Evolutionary conservation across 1,140 invertebrate species (phyloP).

Genomic region (Sycophila sp.): DNA sequence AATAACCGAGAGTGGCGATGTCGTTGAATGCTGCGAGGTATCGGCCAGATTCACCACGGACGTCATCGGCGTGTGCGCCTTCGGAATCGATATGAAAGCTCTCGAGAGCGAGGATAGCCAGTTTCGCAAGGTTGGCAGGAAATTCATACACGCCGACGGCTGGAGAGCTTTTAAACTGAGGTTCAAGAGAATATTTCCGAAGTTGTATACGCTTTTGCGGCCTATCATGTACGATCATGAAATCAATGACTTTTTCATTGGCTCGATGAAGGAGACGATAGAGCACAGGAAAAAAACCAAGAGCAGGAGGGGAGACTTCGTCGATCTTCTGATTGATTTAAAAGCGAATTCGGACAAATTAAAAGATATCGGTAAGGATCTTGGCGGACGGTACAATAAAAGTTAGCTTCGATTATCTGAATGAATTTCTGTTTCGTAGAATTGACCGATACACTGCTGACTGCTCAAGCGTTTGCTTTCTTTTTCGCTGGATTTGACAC

Average conservation of each 20-base stretch:
- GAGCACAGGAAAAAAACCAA: conserved; percentile 62
- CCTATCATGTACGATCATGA: conserved; percentile 41
- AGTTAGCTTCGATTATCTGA: not conserved
- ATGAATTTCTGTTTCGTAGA: conserved; percentile 36
- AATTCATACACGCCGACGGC: conserved; percentile 40
- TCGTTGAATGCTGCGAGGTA: conserved; percentile 49
- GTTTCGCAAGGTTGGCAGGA: conserved; percentile 59
- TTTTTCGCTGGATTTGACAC: conserved; percentile 51
- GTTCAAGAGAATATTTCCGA: conserved; percentile 35
- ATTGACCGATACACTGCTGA: conserved; percentile 40
- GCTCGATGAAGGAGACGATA: conserved; percentile 59
- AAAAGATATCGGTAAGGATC: conserved; percentile 23
- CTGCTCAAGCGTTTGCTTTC: conserved; percentile 46
- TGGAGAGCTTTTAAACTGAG: conserved; percentile 23
- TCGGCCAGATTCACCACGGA: conserved; percentile 60
- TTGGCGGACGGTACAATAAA: not conserved
- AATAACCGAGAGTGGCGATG: not conserved
- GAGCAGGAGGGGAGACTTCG: conserved; percentile 64
- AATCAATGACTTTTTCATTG: conserved; percentile 62
- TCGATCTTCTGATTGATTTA: conserved; percentile 65
- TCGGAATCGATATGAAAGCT: conserved; percentile 61
- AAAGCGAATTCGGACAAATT: conserved; percentile 27
- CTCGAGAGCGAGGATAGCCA: conserved; percentile 62
- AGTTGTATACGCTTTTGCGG: conserved; percentile 27
- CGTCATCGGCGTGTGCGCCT: conserved; percentile 54